A percentile compares a stretch with the other conserved stretches of the same genome.
Evolutionary conservation across 2,113 vertebrate species (phyloP).

Genomic region (Petrocephalus zakoni): DNA sequence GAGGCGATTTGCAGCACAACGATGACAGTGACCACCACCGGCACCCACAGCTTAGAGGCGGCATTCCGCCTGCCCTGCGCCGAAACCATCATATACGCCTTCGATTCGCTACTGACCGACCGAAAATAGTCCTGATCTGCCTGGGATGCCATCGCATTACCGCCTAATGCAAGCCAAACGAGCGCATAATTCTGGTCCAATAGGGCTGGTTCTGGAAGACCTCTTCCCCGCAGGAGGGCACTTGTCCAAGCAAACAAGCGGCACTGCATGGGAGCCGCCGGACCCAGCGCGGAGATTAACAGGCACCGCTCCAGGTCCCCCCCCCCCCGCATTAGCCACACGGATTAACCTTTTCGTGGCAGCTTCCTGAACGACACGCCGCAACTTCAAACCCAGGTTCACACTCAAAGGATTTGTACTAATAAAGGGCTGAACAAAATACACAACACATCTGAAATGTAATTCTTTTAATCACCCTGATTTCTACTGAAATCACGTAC

Average conservation of each 20-base stretch:
- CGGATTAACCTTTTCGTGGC: conserved; percentile 3
- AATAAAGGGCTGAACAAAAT: background rate
- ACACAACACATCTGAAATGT: background rate
- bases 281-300: background rate
- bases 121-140: conserved; percentile 29
- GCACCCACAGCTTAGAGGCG: conserved; percentile 35
- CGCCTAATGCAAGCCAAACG: conserved; percentile 2
- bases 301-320: background rate
- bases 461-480: background rate
- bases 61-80: conserved; percentile 22
- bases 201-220: background rate
- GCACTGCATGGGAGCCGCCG: background rate
- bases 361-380: background rate
- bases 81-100: conserved; percentile 37
- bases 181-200: background rate
- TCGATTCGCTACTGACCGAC: conserved; percentile 32
- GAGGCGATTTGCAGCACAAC: conserved; percentile 39
- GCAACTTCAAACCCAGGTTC: background rate
- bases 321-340: background rate
- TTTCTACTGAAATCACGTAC: background rate
- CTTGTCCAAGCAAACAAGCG: conserved; percentile 1
- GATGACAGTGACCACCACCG: conserved; percentile 32
- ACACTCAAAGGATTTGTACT: background rate
- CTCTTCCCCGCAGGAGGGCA: background rate
- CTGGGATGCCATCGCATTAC: conserved; percentile 31